These are phyloP conservation scores for Atrina japonica DNA, from an alignment of 2,888 invertebrate species.

Conservation along the genomic window DNA sequence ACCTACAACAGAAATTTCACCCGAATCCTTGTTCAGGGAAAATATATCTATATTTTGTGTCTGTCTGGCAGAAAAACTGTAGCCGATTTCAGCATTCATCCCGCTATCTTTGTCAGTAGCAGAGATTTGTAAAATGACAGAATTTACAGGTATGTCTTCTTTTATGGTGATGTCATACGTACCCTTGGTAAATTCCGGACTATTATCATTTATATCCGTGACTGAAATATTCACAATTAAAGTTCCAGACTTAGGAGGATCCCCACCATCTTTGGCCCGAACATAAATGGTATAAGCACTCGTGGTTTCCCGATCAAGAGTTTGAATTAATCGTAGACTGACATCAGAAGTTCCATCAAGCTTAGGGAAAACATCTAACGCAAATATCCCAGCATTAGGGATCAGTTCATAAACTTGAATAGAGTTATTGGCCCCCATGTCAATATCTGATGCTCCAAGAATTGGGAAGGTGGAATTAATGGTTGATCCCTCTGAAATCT, in stretches of 20 bases:
- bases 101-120: slow-evolving; percentile 93
- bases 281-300: slow-evolving; percentile 63
- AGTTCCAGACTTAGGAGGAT: slow-evolving; percentile 59
- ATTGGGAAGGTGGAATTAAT: slow-evolving; percentile 59
- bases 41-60: slow-evolving; percentile 52
- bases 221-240: slow-evolving; percentile 64
- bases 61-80: slow-evolving; percentile 74
- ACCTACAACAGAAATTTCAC: slow-evolving; percentile 62
- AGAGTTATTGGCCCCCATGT: slow-evolving; percentile 79
- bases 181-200: slow-evolving; percentile 63
- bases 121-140: slow-evolving; percentile 82
- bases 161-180: slow-evolving; percentile 63
- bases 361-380: slow-evolving; percentile 49
- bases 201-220: slow-evolving; percentile 71
- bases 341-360: slow-evolving; percentile 60
- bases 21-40: slow-evolving; percentile 60
- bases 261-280: slow-evolving; percentile 68
- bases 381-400: slow-evolving; percentile 64
- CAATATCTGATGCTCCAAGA: slow-evolving; percentile 64
- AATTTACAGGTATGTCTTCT: slow-evolving; percentile 62
- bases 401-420: slow-evolving; percentile 61
- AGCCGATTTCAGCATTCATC: slow-evolving; percentile 85
- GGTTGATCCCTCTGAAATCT: slow-evolving; percentile 66
- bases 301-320: slow-evolving; percentile 67
- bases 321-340: slow-evolving; percentile 58